Evolutionary conservation across 2,113 vertebrate genomes (phyloP), one percentile per base, ranked within the genome.

Genomic region (Mustelus asterias): DNA sequence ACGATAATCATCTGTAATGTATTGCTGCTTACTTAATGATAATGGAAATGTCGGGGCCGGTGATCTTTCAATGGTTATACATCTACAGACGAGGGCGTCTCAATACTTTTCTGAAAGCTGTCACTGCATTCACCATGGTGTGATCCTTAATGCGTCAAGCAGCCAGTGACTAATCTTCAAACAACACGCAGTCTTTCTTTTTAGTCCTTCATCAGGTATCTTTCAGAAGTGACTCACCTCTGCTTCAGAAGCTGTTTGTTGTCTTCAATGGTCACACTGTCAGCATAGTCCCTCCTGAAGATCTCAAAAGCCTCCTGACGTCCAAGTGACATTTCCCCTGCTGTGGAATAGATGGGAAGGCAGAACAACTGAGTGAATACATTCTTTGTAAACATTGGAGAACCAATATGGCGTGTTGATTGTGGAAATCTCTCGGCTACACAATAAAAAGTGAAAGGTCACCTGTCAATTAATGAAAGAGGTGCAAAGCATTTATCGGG

Each of bases 301-400:
- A 97, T 97, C 96, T 99, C 98, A 97, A 99, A 99, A 95, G 99
- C 98, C 96, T 99, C 99, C 96, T 98, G 98, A 96, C 97, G 97
- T 72, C 98, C 98, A 96, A 98, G 94, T 6, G 99, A 99, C 97
- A 99, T 97, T 37, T 97, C 96, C 96, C 96, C 96, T 97, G 86
- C 96, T 96, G 96, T 94, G 44, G 69, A 44, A 72, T 65, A 95
- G 41, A 95, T 48, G 41, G 41, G 89, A 93, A 72, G 69, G 41
- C 94, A 72, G 44, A 95, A 16, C 13, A n/a, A 65, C 7, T 92
- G 37, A 93, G 16, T 93, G 58, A 93, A 37, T 24, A 54, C 13
- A 18, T 54, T 95, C 94, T 48, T 44, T 72, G 93, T 54, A 72
- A 95, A 33, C 70, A 72, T 54, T 41, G 54, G 67, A 67, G 9